A percentile compares a stretch with the other conserved stretches of the same genome.
Evolutionary conservation across 2,797 vertebrate species (phyloP).

Genomic region (Allobates femoralis): DNA sequence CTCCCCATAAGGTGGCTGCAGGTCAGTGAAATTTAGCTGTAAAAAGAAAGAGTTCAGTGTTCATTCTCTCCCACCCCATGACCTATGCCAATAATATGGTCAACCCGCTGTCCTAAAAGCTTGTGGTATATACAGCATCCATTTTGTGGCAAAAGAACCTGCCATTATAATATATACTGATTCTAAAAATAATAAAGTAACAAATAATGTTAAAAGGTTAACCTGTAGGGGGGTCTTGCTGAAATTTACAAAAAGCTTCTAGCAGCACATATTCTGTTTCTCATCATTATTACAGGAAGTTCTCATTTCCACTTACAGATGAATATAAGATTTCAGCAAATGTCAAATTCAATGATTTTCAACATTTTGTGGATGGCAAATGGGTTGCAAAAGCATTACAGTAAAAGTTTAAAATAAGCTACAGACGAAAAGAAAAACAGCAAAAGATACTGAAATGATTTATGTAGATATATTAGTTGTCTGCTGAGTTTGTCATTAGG

Average conservation of each 20-base stretch:
- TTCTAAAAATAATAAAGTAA: background rate
- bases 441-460: background rate
- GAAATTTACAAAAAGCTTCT: background rate
- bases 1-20: background rate
- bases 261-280: background rate
- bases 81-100: background rate
- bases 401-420: background rate
- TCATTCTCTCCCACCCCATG: background rate
- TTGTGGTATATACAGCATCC: background rate
- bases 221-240: background rate
- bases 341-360: slow-evolving; percentile 12
- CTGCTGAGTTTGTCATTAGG: background rate
- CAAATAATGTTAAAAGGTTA: background rate
- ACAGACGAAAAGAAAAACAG: background rate
- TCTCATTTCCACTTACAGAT: background rate
- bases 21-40: too few relatives aligned
- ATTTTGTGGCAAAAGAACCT: background rate
- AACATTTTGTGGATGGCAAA: background rate
- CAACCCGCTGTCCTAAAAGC: background rate
- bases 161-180: background rate
- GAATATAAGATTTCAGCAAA: background rate
- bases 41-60: too few relatives aligned
- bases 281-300: background rate
- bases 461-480: background rate
- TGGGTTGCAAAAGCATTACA: background rate